phyloP scores from a whole-genome alignment of 2,888 invertebrate species.

The Amitus sp. region DNA sequence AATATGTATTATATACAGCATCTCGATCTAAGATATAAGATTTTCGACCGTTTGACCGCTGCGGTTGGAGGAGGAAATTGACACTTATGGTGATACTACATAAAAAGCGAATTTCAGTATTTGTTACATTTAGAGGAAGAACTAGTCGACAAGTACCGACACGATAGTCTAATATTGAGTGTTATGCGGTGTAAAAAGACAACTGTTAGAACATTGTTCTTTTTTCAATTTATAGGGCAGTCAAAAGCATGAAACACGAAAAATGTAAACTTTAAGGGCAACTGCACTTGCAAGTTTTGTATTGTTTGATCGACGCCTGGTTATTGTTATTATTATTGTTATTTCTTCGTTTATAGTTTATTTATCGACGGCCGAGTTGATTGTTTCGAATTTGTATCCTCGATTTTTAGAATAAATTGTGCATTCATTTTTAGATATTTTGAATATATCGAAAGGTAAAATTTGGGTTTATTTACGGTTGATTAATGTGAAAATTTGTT shows the following conservation, averaged over 20 bases:
- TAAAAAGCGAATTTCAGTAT: constrained; percentile 19
- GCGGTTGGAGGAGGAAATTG: constrained; percentile 4
- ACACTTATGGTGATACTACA: constrained; percentile 17
- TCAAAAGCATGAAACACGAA: constrained; percentile 3
- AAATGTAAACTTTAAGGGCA: not conserved
- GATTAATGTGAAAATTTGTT: too few species aligned
- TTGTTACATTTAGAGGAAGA: constrained; percentile 22
- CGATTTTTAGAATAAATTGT: too few species aligned
- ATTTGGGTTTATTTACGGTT: too few species aligned
- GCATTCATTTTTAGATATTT: too few species aligned
- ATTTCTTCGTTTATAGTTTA: too few species aligned
- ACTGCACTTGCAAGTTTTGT: too few species aligned
- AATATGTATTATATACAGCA: constrained; percentile 26
- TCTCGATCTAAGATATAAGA: constrained; percentile 15
- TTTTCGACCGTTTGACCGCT: constrained; percentile 17
- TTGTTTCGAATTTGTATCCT: too few species aligned
- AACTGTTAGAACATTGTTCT: not conserved
- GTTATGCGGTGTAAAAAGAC: constrained; percentile 28
- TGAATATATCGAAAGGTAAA: too few species aligned
- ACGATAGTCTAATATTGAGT: constrained; percentile 24
- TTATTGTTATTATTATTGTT: too few species aligned
- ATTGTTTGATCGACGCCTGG: too few species aligned
- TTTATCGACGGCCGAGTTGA: too few species aligned
- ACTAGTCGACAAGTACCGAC: constrained; percentile 21
- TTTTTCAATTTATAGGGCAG: constrained; percentile 2